Evolutionary conservation across 2,113 vertebrate genomes (phyloP), one percentile per base, ranked within the genome.

Genomic region (Protomyctophum bolini): DNA sequence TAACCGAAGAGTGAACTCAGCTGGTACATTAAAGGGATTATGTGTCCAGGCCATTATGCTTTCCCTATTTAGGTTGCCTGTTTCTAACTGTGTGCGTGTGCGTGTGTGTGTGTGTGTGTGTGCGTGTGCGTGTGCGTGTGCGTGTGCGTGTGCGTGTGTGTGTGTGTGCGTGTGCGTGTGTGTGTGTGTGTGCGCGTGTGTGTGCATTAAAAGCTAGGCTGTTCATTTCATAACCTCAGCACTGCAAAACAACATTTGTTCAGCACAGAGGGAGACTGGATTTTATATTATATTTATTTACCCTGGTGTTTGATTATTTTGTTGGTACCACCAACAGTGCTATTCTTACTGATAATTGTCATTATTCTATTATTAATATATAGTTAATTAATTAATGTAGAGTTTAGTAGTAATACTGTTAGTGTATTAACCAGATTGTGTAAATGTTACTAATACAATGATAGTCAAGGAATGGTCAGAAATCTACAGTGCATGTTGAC

Each of bases 11-110:
- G 65, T 74, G 33, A 79, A 77, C 67, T 1, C 41, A 64, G 66
- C 41, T 48, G 83, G 66, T 86, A 63, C 76, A 73, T 71, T 71
- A 29, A 52, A 41, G 47, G 28, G 69, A 76, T 76, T 66, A 71
- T 72, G 15, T 63, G 73, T 56, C 63, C 28, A 9, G 28, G 57
- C 33, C 6, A 49, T 76, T 60, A 8, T 63, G n/a, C 50, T 15
- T 77, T 47, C 51, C 66, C 52, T 63, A 47, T 48, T 65, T 14
- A 58, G 57, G 61, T 45, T 12, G 6, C 54, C 8, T 11, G 28
- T 7, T 41, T 41, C 14, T 61, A 46, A 58, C 48, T 58, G 14
- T 15, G 48, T 51, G 2, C 21, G 21, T 21, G 21, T 21, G 21
- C 2, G 21, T 21, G 21, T 21, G 21, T 21, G 21, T 21, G 21